These are phyloP conservation scores for Tethya wilhelma DNA, from an alignment of 37 sponge, comb jelly and placozoan genomes.

Conservation along the genomic window DNA sequence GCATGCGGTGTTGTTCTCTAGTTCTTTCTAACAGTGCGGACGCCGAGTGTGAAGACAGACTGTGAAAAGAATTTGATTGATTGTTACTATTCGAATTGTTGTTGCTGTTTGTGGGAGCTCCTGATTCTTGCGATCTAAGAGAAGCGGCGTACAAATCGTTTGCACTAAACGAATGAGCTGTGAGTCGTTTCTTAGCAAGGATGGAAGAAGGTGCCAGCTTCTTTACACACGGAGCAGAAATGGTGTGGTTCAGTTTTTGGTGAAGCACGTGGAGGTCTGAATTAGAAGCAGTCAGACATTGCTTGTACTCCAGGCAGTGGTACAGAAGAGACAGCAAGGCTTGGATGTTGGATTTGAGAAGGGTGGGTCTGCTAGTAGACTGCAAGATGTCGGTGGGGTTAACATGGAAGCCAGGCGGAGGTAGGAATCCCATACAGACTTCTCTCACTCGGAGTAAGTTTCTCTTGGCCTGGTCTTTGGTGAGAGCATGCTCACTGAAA, in stretches of 20 bases:
- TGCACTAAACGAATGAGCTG: too few species aligned
- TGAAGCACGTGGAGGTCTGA: too few species aligned
- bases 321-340: conserved; percentile 48
- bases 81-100: too few species aligned
- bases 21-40: neutral
- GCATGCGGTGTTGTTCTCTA: neutral
- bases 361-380: neutral
- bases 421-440: conserved; percentile 12
- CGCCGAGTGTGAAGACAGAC: neutral
- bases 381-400: conserved; percentile 12
- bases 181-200: too few species aligned
- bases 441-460: conserved; percentile 8
- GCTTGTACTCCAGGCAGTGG: conserved; percentile 43
- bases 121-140: too few species aligned
- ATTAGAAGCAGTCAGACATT: too few species aligned
- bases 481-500: conserved; percentile 6
- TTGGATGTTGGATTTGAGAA: conserved; percentile 37
- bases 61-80: too few species aligned
- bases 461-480: conserved; percentile 1
- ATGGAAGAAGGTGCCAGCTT: too few species aligned
- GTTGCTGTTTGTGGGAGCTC: too few species aligned
- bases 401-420: conserved; percentile 50
- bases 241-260: too few species aligned
- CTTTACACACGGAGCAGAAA: too few species aligned
- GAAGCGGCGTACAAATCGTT: too few species aligned